A percentile compares a stretch with the other conserved stretches of the same genome.
These are phyloP conservation scores for Catharus minimus DNA, from an alignment of 2,113 vertebrate species.

Conservation along the genomic window DNA sequence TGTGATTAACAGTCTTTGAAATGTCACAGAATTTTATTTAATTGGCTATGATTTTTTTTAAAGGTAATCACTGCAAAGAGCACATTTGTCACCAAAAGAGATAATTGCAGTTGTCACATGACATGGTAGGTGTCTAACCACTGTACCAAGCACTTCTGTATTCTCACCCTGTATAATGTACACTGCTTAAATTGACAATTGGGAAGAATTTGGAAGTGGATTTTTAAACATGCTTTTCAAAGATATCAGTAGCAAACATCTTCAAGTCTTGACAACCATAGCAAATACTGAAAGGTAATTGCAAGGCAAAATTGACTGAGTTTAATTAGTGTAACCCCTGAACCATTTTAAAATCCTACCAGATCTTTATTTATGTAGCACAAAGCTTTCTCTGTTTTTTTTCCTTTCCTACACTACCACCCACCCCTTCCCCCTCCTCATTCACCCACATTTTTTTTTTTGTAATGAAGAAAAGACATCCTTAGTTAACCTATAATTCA, in stretches of 20 bases:
- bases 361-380: background rate
- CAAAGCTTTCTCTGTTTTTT: background rate
- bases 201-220: slow-evolving; percentile 38
- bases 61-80: slow-evolving; percentile 78
- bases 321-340: slow-evolving; percentile 55
- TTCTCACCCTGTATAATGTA: slow-evolving; percentile 20
- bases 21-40: slow-evolving; percentile 82
- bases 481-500: background rate
- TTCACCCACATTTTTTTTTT: background rate
- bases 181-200: slow-evolving; percentile 13
- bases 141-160: slow-evolving; percentile 38
- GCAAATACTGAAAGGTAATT: slow-evolving; percentile 55
- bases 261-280: slow-evolving; percentile 32
- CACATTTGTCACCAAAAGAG: slow-evolving; percentile 72
- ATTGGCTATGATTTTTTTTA: slow-evolving; percentile 74
- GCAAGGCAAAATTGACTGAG: slow-evolving; percentile 40
- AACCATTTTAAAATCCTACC: slow-evolving; percentile 24
- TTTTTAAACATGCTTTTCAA: slow-evolving; percentile 49
- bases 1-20: slow-evolving; percentile 83
- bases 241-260: slow-evolving; percentile 38
- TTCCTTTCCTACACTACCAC: too few relatives aligned
- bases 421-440: fast-evolving
- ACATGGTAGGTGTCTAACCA: slow-evolving; percentile 63
- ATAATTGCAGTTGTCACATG: slow-evolving; percentile 77
- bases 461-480: background rate